Evolutionary conservation across 1,140 invertebrate species (phyloP).

Genomic region (Penaeus vannamei): DNA sequence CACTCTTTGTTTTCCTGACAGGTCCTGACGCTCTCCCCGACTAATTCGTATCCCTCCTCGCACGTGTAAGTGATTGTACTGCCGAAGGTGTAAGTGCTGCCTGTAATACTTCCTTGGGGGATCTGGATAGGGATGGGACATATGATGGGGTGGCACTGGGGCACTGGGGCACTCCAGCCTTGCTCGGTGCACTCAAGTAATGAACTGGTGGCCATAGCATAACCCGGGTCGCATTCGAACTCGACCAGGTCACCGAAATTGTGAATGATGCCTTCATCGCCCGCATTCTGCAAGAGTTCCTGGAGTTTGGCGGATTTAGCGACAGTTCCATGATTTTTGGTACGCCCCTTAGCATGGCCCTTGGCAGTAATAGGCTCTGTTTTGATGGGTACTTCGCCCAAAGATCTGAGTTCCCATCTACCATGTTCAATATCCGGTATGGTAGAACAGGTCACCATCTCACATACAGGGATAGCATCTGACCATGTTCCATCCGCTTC

Average conservation of each 20-base stretch:
- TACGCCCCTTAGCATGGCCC: slow-evolving; percentile 5
- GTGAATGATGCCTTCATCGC: slow-evolving; percentile 46
- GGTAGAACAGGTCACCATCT: slow-evolving; percentile 68
- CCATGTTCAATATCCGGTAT: slow-evolving; percentile 58
- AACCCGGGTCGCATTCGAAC: slow-evolving; percentile 71
- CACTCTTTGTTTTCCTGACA: slow-evolving; percentile 71
- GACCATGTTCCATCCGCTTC: slow-evolving; percentile 71
- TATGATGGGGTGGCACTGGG: slow-evolving; percentile 65
- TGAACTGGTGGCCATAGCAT: slow-evolving; percentile 68
- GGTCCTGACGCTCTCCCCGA: slow-evolving; percentile 67
- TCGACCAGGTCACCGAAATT: slow-evolving; percentile 67
- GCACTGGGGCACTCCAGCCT: slow-evolving; percentile 67
- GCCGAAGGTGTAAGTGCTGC: slow-evolving; percentile 50
- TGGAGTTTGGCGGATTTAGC: slow-evolving; percentile 51
- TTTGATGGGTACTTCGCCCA: slow-evolving; percentile 58
- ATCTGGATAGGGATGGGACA: slow-evolving; percentile 67
- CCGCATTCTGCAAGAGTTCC: slow-evolving; percentile 40
- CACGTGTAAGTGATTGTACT: slow-evolving; percentile 68
- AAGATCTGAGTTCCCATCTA: slow-evolving; percentile 60
- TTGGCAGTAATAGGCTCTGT: slow-evolving; percentile 48
- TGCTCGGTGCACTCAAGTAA: slow-evolving; percentile 69
- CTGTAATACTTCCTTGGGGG: slow-evolving; percentile 60
- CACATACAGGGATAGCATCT: slow-evolving; percentile 70
- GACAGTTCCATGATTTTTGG: slow-evolving; percentile 27
- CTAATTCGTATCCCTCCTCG: slow-evolving; percentile 70